Conservation (phyloP, 2,888 invertebrate species). For the Tenthredo amoena region DNA sequence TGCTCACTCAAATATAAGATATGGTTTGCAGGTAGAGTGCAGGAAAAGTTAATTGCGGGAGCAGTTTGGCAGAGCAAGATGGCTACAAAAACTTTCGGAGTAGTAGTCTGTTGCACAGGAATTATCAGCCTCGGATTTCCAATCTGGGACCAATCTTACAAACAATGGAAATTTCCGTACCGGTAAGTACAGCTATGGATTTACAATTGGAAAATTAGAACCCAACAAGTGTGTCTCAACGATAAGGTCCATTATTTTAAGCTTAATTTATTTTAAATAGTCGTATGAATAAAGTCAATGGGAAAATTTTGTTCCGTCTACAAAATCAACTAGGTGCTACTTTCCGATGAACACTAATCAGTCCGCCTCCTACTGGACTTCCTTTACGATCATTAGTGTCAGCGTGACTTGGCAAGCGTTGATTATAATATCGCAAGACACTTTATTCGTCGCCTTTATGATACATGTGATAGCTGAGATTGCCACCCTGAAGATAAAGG, state of each 20-base stretch:
- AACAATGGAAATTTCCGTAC: slow-evolving; percentile 22
- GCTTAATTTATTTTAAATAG: background rate
- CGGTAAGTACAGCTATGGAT: background rate
- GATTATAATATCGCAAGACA: slow-evolving; percentile 55
- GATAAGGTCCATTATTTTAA: background rate
- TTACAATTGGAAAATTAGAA: background rate
- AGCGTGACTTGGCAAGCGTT: slow-evolving; percentile 54
- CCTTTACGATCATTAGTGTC: slow-evolving; percentile 54
- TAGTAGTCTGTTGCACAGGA: background rate
- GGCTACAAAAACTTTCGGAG: background rate
- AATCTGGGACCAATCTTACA: slow-evolving; percentile 40
- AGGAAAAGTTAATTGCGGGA: slow-evolving; percentile 31
- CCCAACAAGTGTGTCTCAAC: background rate
- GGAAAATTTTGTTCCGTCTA: background rate
- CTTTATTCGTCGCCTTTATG: slow-evolving; percentile 56
- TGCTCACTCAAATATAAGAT: slow-evolving; percentile 47
- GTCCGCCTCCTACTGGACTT: slow-evolving; percentile 51
- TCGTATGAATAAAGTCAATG: slow-evolving; percentile 8
- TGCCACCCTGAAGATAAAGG: slow-evolving; percentile 55
- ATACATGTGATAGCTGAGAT: slow-evolving; percentile 57
- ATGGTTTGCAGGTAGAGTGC: slow-evolving; percentile 53
- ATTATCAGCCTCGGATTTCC: background rate
- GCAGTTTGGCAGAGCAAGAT: background rate
- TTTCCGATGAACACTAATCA: slow-evolving; percentile 50
- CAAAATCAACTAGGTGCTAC: slow-evolving; percentile 51